phyloP scores from a whole-genome alignment of 2,888 invertebrate genomes.

The Cerceris ruficornis region DNA sequence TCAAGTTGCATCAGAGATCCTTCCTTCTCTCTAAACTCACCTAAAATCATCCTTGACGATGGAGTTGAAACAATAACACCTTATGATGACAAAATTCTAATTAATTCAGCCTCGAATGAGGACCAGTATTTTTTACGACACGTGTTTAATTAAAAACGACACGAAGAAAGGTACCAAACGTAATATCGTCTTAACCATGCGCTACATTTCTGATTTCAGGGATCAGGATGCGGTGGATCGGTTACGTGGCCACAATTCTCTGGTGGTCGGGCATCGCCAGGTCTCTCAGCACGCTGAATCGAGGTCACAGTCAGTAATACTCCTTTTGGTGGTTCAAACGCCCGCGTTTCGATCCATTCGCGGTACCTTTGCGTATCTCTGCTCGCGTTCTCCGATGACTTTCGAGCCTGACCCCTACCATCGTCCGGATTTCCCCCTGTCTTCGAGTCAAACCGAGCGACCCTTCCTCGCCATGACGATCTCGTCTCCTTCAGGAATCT shows the following conservation, averaged over 20 bases:
- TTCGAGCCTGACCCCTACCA: neutral
- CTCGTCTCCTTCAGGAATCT: neutral
- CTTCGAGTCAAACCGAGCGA: constrained; percentile 6
- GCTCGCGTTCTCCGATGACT: constrained; percentile 12
- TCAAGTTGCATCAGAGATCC: too few relatives aligned
- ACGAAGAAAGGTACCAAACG: neutral
- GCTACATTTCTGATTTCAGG: constrained; percentile 71
- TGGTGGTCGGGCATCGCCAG: constrained; percentile 82
- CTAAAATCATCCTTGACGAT: too few relatives aligned
- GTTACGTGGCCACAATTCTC: constrained; percentile 81
- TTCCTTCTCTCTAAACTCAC: too few relatives aligned
- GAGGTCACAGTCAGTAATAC: constrained; percentile 80
- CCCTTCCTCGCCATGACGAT: constrained; percentile 12
- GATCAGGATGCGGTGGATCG: constrained; percentile 82
- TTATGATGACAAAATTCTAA: too few relatives aligned
- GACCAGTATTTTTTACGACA: too few relatives aligned
- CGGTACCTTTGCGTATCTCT: constrained; percentile 24
- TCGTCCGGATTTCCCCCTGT: neutral
- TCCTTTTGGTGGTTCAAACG: constrained; percentile 63
- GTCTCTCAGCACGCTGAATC: constrained; percentile 81
- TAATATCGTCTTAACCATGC: neutral
- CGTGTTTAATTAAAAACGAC: neutral
- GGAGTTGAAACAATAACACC: too few relatives aligned
- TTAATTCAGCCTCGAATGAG: too few relatives aligned
- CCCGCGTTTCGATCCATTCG: constrained; percentile 52